Base-by-base conservation (phyloP, 2,113 vertebrate genomes). In the Australoheros scitulus region DNA sequence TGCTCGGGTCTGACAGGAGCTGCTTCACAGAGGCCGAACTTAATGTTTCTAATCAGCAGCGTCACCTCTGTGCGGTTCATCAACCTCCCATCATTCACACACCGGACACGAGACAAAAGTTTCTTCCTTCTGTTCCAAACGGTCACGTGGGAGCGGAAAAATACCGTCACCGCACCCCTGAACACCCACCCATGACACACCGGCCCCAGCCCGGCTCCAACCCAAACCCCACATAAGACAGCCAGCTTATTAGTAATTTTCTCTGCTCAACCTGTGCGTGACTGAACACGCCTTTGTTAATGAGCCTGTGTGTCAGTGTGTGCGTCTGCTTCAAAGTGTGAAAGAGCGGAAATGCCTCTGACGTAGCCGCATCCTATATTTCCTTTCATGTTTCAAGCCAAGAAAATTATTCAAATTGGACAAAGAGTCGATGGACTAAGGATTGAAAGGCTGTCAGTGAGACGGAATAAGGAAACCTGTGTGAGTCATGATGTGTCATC, bases 251-350 rank as follows among this genome's bases (percentile, higher is more conserved):
- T 83, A 79, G 80, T 87, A 85, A 91, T 90, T 86, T 52, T 84
- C 80, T 72, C 57, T 26, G 56, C 74, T 76, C 68, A 79, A 85
- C 68, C 68, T 82, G 79, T 59, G 82, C 91, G 89, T 85, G 89
- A 92, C 81, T 77, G 82, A 90, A 91, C 90, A 68, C 61, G 85
- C 50, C 81, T 77, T 74, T 63, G 72, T 70, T 78, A 79, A 79
- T 50, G 61, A 77, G 83, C 74, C 47, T 22, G 14, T 41, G 68
- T 50, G 58, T 50, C 58, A 50, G 36, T 38, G 36, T 38, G 36
- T 38, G 36, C 2, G 36, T 38, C 36, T 10, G 72, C 18, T 80
- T 75, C 68, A 80, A 70, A 70, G n/a, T 63, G 1, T 4, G 18
- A 5, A 85, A 72, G 43, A 32, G 15, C 5, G 60, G n/a, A 80